These are phyloP conservation scores for Ormia ochracea DNA, from an alignment of 2,888 invertebrate genomes.

Conservation along the genomic window DNA sequence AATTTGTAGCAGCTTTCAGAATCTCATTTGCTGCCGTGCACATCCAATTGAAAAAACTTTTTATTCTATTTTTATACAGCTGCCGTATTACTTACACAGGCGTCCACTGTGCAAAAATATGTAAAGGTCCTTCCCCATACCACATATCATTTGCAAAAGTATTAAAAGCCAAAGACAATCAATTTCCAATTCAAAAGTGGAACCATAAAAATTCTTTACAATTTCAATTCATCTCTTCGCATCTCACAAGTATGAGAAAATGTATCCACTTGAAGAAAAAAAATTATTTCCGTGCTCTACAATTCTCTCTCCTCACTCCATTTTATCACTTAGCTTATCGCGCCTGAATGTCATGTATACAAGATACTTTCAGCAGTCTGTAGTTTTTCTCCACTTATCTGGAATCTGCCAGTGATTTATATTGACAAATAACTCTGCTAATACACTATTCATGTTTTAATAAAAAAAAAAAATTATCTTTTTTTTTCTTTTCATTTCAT, in stretches of 20 bases:
- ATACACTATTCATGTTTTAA: slow-evolving; percentile 19
- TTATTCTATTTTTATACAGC: no score
- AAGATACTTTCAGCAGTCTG: slow-evolving; percentile 3
- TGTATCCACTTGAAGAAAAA: not conserved
- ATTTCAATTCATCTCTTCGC: slow-evolving; percentile 22
- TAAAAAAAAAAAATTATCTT: no score
- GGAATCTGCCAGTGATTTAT: slow-evolving; percentile 51
- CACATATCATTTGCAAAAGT: not conserved
- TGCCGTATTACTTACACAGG: no score
- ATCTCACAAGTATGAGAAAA: not conserved
- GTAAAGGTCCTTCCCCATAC: no score
- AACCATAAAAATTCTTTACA: not conserved
- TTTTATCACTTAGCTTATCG: slow-evolving; percentile 20
- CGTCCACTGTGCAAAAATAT: no score
- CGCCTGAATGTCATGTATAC: slow-evolving; percentile 7
- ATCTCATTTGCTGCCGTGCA: no score
- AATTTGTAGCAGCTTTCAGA: no score
- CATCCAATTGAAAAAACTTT: no score
- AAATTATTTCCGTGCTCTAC: not conserved
- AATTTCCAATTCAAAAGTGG: not conserved
- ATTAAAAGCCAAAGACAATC: not conserved
- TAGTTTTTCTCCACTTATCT: slow-evolving; percentile 30
- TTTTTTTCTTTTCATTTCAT: slow-evolving; percentile 44
- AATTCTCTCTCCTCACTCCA: not conserved
- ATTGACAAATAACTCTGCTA: slow-evolving; percentile 47